These are phyloP conservation scores for Prunella himalayana DNA, from an alignment of 2,113 vertebrate species.

Conservation along the genomic window DNA sequence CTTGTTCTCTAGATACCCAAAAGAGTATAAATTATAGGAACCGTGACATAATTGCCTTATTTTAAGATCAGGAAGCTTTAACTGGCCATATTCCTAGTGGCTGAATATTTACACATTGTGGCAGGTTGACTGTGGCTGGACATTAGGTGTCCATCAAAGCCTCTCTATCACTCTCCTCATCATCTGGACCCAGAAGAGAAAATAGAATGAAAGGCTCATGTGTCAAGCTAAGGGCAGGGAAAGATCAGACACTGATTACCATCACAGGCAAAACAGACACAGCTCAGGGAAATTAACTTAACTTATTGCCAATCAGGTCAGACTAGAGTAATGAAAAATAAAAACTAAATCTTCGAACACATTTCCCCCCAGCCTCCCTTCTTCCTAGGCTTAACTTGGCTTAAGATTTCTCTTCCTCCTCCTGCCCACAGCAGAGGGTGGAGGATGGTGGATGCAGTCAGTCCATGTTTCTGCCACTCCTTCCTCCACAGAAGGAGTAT, in stretches of 20 bases:
- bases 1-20: neutral
- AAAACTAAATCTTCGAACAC: neutral
- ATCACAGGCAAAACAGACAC: neutral
- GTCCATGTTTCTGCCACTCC: neutral
- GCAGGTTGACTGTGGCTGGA: neutral
- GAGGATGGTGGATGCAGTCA: neutral
- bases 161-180: neutral
- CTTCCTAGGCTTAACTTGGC: neutral
- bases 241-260: neutral
- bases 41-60: neutral
- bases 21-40: neutral
- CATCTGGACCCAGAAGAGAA: neutral
- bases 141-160: neutral
- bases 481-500: neutral
- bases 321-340: neutral
- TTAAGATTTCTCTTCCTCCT: neutral
- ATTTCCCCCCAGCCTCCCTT: neutral
- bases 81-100: neutral
- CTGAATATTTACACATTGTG: neutral
- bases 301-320: neutral
- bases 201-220: neutral
- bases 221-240: neutral
- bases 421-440: fast-evolving
- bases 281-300: neutral
- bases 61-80: neutral